Evolutionary conservation across 2,888 invertebrate genomes (phyloP).

Genomic region (Lamellibrachia satsuma): DNA sequence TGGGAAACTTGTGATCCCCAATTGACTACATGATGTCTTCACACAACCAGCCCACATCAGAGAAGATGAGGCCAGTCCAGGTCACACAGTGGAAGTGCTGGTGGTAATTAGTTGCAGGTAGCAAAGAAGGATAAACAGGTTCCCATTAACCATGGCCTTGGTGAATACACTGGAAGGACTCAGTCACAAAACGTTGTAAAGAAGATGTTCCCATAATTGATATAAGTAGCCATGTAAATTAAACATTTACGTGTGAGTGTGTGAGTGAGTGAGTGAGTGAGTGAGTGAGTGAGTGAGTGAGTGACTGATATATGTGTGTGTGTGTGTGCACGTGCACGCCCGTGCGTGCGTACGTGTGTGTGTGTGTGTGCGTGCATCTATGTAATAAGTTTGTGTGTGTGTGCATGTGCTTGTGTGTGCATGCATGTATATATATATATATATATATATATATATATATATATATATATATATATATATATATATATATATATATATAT

Average conservation of each 20-base stretch:
- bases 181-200: neutral
- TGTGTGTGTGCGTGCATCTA: too few relatives aligned
- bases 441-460: too few relatives aligned
- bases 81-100: neutral
- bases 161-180: neutral
- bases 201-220: neutral
- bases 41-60: neutral
- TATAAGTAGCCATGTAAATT: neutral
- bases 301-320: too few relatives aligned
- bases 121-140: neutral
- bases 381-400: too few relatives aligned
- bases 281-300: too few relatives aligned
- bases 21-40: neutral
- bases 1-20: neutral
- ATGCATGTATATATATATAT: too few relatives aligned
- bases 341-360: too few relatives aligned
- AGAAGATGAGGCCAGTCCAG: neutral
- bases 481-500: too few relatives aligned
- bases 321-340: too few relatives aligned
- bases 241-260: neutral
- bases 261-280: neutral
- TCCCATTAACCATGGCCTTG: neutral
- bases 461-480: too few relatives aligned
- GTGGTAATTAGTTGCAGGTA: neutral
- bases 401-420: too few relatives aligned